phyloP scores from a whole-genome alignment of 2,888 invertebrate genomes.

The Aleiodes alternator region DNA sequence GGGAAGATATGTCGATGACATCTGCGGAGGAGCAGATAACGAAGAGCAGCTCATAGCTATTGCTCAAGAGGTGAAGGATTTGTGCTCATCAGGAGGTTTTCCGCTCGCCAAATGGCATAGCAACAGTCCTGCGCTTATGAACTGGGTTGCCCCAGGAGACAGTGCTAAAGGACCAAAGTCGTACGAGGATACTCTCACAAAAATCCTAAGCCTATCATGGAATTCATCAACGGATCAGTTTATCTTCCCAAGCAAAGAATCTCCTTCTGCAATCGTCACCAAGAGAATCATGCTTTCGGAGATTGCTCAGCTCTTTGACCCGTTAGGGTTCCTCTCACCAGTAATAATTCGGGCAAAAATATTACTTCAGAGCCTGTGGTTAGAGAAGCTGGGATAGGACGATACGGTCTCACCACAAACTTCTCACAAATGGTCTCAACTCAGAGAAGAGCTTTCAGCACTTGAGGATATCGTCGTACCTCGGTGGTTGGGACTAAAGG shows the following conservation, averaged over 20 bases:
- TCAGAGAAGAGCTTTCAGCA: constrained; percentile 32
- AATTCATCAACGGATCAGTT: neutral
- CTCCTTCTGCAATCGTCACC: no score
- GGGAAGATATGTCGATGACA: no score
- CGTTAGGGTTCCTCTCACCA: constrained; percentile 50
- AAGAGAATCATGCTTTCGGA: constrained; percentile 49
- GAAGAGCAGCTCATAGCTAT: neutral
- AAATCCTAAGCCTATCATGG: constrained; percentile 38
- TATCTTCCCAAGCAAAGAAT: neutral
- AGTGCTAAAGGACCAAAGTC: neutral
- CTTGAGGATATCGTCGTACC: neutral
- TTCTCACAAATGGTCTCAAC: constrained; percentile 25
- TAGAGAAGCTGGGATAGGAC: constrained; percentile 50
- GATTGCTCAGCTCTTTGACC: constrained; percentile 51
- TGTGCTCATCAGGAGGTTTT: constrained; percentile 48
- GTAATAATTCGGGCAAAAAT: constrained; percentile 50
- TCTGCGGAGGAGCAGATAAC: no score
- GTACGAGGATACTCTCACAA: constrained; percentile 36
- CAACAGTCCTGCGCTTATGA: neutral
- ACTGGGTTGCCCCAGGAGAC: neutral
- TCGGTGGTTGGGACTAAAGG: neutral
- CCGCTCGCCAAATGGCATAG: constrained; percentile 44
- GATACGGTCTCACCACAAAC: constrained; percentile 20
- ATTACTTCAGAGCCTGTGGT: constrained; percentile 51
- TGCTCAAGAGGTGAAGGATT: no score